Base-by-base conservation (phyloP, 2,797 vertebrate genomes). In the Cirrhinus molitorella region DNA sequence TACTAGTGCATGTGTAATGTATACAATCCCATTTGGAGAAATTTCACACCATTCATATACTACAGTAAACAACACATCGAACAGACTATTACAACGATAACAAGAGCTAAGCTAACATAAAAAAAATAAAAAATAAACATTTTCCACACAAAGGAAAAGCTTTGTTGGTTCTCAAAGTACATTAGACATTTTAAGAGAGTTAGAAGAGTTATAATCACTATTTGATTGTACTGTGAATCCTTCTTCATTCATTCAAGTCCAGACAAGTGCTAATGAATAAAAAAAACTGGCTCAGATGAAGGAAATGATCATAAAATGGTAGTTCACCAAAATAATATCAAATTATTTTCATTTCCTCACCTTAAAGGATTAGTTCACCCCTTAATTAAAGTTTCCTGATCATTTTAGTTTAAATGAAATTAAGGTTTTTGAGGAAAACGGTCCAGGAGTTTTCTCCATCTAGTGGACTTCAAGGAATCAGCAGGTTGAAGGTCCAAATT, bases 61-160 rank as follows among this genome's bases (percentile, higher is more conserved):
- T 89, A 92, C 88, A 86, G 85, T 88, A 88, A 92, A 91, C 90
- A 88, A 91, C 89, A 93, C 90, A 91, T 88, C 90, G 87, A 89
- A 93, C 83, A 88, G 75, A 90, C 66, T 59, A 43, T 84, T 91
- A 87, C 90, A 85, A 80, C 86, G 75, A 88, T 81, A 90, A 90
- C 87, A 57, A 89, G 79, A 87, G 89, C 72, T 84, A 86, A 90
- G 88, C 88, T 89, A 91, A 90, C 89, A 70, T 82, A 87, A 88
- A 89, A n/a, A 86, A 90, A 85, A 83, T 83, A 91, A 68, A 86
- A 88, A 92, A 90, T 19, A 37, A 88, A 93, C 47, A 57, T 89
- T 91, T 84, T 89, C 85, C 84, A 89, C 91, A 92, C 81, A 87
- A 89, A 91, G 79, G 57, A 86, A 85, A 12, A 70, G 66, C 51